Base-by-base conservation (phyloP, 2,797 vertebrate genomes). In the Margarornis squamiger region DNA sequence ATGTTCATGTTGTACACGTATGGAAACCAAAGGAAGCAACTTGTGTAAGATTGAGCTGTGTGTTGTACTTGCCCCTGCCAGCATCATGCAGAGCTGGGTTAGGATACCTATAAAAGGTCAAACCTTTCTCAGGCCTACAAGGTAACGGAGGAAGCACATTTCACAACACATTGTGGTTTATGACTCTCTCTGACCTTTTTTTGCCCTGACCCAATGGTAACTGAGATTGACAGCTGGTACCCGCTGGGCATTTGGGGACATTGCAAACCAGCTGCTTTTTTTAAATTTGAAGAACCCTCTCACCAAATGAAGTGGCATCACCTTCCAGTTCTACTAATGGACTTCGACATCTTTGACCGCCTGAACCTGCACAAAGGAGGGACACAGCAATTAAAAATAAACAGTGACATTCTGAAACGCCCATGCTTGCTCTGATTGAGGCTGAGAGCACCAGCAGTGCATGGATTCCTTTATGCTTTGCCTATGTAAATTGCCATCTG, bases 331-430 rank as follows among this genome's bases (percentile, higher is more conserved):
- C 75, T 91, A 10, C 97, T 98, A 98, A 98, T 97, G 85, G 91
- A 82, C 93, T 97, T 86, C 21, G 98, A 98, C 97, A 92, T 94
- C 46, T 96, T 79, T 98, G 97, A 98, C 98, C 97, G 92, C 92
- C 87, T 98, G 98, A 98, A 98, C 98, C 97, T 94, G 93, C 95
- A 45, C 62, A 78, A 97, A 95, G 96, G 96, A 95, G 73, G 95
- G 95, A 97, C 97, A 96, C 57, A 95, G 96, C 97, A 96, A 97
- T 96, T 98, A 91, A 97, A 98, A 97, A 97, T 98, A 98, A 98
- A 98, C 97, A 98, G 93, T 96, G 93, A 86, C 94, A 92, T 98
- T 98, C 96, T 96, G 95, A 88, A 95, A 95, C 57, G 72, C 97
- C 92, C 65, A 26, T 94, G 88, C 92, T 95, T 84, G 92, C 92